Evolutionary conservation across 1,140 invertebrate species (phyloP).

Genomic region (Telenomus remus): DNA sequence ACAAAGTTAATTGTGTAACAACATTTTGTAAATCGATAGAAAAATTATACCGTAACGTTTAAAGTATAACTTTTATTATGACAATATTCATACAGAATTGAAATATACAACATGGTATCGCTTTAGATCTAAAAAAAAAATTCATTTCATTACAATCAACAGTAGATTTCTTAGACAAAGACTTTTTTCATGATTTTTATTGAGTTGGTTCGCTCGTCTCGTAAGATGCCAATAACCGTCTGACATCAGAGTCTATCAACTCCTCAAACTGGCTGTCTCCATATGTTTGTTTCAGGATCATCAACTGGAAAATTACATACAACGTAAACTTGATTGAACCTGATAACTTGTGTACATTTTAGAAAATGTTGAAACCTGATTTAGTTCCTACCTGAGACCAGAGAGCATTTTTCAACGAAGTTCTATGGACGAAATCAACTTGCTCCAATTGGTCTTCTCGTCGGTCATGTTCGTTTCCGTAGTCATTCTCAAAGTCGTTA

Average conservation of each 20-base stretch:
- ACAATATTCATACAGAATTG: conserved; percentile 70
- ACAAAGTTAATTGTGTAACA: too few relatives aligned
- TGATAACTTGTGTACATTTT: too few relatives aligned
- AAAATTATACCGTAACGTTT: too few relatives aligned
- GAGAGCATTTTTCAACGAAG: conserved; percentile 81
- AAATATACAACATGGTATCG: conserved; percentile 70
- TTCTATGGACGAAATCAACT: conserved; percentile 83
- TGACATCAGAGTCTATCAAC: conserved; percentile 80
- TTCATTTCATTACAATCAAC: conserved; percentile 62
- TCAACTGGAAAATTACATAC: conserved; percentile 76
- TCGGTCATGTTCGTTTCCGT: conserved; percentile 76
- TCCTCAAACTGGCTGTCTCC: conserved; percentile 82
- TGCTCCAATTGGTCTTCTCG: conserved; percentile 78
- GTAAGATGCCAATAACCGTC: conserved; percentile 15
- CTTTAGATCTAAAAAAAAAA: conserved; percentile 60
- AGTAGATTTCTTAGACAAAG: neutral
- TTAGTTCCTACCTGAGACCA: too few relatives aligned
- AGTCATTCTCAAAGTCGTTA: conserved; percentile 44
- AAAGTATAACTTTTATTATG: conserved; percentile 61
- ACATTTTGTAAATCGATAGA: too few relatives aligned
- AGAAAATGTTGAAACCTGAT: too few relatives aligned
- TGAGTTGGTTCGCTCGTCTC: conserved; percentile 2
- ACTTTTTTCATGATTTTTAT: neutral
- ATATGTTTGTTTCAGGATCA: conserved; percentile 79
- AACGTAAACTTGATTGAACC: too few relatives aligned